Conservation (phyloP, 1,140 invertebrate species). For the Pollicipes pollicipes region DNA sequence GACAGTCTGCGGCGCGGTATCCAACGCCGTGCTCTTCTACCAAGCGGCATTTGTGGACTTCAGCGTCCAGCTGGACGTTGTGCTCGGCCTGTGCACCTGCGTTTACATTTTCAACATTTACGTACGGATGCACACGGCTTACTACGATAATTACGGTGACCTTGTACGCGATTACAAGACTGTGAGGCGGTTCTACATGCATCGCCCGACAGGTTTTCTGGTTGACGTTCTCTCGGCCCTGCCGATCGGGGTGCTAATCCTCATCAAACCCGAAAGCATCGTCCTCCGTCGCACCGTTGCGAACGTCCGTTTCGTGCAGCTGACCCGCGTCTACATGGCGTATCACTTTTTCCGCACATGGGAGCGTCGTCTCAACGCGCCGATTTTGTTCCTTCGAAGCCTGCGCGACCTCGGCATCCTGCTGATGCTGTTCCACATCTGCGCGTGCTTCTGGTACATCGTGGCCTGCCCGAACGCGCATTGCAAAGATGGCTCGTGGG, state of each 20-base stretch:
- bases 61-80: no score
- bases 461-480: background rate
- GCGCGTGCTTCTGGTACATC: background rate
- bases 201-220: background rate
- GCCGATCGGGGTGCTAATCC: background rate
- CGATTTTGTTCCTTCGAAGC: background rate
- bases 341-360: background rate
- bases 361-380: background rate
- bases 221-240: background rate
- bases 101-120: background rate
- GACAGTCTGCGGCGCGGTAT: background rate
- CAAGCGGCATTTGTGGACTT: background rate
- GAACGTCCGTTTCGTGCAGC: background rate
- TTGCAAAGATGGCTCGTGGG: no score
- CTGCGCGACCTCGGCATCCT: background rate
- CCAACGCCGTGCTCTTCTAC: background rate
- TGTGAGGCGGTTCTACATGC: background rate
- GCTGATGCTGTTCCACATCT: background rate
- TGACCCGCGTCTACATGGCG: background rate
- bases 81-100: no score
- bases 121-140: background rate
- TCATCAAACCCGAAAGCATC: background rate
- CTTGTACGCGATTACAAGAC: background rate
- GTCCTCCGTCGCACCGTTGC: no score
- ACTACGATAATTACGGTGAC: background rate